These are phyloP conservation scores for Tauraco hartlaubi DNA, from an alignment of 2,797 vertebrate genomes.

Conservation along the genomic window DNA sequence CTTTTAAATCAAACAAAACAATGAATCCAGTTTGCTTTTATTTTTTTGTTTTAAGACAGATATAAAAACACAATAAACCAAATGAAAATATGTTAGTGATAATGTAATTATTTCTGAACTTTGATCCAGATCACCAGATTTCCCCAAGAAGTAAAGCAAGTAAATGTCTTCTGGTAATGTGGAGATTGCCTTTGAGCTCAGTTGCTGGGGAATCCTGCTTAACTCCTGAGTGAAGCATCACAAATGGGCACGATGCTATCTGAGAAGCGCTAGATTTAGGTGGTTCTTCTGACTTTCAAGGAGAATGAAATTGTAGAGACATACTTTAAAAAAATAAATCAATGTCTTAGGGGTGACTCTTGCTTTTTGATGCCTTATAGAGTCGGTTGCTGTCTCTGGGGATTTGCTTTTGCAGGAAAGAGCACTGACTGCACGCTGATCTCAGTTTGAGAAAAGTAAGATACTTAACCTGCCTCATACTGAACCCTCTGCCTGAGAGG, in stretches of 20 bases:
- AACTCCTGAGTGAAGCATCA: not conserved
- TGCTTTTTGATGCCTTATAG: not conserved
- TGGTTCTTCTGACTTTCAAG: not conserved
- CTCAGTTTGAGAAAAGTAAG: not conserved
- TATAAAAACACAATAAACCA: not conserved
- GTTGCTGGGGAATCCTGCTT: not conserved
- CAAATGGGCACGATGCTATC: fast-evolving
- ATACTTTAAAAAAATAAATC: not conserved
- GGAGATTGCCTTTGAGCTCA: not conserved
- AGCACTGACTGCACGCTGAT: not conserved
- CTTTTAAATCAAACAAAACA: not conserved
- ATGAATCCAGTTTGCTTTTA: not conserved
- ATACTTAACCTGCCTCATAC: not conserved
- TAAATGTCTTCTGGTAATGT: not conserved
- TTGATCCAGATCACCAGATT: not conserved
- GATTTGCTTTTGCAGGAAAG: not conserved
- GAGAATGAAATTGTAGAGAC: not conserved
- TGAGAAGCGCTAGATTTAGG: not conserved
- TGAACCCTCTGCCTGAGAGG: not conserved
- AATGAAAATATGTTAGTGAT: not conserved
- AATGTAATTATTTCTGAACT: not conserved
- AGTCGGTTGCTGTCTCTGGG: not conserved
- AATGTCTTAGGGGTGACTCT: not conserved
- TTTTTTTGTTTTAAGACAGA: not conserved
- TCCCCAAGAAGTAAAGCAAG: not conserved